Conservation (phyloP, 2,113 vertebrate genomes). For the Columba livia region DNA sequence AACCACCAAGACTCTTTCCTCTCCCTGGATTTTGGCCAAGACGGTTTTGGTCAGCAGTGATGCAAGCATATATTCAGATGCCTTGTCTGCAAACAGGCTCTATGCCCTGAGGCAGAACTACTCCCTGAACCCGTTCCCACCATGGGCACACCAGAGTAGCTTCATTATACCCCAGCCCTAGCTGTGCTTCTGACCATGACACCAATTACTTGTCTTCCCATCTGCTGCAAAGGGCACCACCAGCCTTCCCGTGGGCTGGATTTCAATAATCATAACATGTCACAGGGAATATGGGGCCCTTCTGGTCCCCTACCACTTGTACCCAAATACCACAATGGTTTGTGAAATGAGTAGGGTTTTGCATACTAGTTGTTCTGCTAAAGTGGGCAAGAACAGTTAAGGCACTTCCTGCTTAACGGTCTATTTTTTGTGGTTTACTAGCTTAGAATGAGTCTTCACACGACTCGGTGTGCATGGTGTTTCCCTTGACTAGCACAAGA, state of each 20-base stretch:
- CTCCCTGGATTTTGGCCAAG: neutral
- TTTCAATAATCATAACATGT: neutral
- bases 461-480: neutral
- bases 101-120: neutral
- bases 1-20: neutral
- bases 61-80: neutral
- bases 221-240: neutral
- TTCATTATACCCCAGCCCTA: neutral
- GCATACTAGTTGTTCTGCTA: neutral
- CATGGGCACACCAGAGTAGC: neutral
- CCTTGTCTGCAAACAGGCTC: neutral
- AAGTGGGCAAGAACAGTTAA: neutral
- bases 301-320: neutral
- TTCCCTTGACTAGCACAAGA: constrained; percentile 7
- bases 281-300: neutral
- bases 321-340: neutral
- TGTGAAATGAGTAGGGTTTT: neutral
- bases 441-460: neutral
- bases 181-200: neutral
- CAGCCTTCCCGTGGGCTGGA: neutral
- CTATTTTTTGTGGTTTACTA: neutral
- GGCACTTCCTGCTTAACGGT: neutral
- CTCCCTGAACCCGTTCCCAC: neutral
- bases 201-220: neutral
- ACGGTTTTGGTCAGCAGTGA: neutral